phyloP scores from a whole-genome alignment of 2,113 vertebrate genomes.

The Ondatra zibethicus region DNA sequence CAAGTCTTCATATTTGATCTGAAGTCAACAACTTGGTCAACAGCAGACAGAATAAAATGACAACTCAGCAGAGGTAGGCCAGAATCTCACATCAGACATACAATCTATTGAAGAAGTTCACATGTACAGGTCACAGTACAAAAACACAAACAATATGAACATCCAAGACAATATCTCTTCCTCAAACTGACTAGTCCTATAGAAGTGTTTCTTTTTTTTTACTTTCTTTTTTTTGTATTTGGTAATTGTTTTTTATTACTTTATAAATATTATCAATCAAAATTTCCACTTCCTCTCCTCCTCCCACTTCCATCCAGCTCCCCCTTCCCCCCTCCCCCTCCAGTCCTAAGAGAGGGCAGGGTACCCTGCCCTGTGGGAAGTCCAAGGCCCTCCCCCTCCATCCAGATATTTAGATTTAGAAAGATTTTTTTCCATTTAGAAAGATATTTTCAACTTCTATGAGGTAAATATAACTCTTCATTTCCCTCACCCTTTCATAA shows the following conservation, averaged over 20 bases:
- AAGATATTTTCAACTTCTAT: conserved; percentile 39
- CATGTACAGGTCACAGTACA: background rate
- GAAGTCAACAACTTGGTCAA: background rate
- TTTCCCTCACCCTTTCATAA: conserved; percentile 5
- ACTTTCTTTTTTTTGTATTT: no score
- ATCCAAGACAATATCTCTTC: background rate
- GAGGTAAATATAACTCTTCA: conserved; percentile 39
- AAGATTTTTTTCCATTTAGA: no score
- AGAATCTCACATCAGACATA: background rate
- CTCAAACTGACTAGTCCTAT: background rate
- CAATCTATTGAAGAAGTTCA: background rate
- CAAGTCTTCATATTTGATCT: background rate
- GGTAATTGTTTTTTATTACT: no score
- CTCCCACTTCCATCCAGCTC: no score
- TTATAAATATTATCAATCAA: no score
- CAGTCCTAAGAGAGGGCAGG: no score
- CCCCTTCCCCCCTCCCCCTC: no score
- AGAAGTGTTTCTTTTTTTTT: background rate
- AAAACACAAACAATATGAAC: background rate
- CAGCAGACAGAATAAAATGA: background rate
- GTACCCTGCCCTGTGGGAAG: no score
- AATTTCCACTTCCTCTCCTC: no score
- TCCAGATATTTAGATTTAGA: no score
- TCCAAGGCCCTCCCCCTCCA: no score
- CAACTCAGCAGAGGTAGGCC: background rate